These are phyloP conservation scores for Leucophenga montana DNA, from an alignment of 2,888 invertebrate genomes.

Conservation along the genomic window DNA sequence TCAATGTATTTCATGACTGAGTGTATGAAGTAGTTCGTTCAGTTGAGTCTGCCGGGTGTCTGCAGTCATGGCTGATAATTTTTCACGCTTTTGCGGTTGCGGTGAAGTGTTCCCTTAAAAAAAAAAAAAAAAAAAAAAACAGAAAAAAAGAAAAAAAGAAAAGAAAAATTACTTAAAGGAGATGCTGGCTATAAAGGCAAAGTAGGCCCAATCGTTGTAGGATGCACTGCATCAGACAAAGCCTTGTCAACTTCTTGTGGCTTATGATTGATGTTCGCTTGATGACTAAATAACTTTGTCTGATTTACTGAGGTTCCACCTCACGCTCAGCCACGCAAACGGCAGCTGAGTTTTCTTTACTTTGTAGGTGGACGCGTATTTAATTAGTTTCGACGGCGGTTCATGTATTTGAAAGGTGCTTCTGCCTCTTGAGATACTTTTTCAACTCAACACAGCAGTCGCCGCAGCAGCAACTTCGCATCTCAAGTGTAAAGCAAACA, in stretches of 20 bases:
- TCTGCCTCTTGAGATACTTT: constrained; percentile 28
- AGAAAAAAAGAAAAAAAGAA: not conserved
- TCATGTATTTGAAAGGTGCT: constrained; percentile 36
- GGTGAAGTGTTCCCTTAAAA: not conserved
- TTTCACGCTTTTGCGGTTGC: constrained; percentile 61
- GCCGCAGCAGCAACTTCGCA: not conserved
- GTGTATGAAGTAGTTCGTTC: not conserved
- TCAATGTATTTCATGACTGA: no score
- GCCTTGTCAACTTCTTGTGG: constrained; percentile 45
- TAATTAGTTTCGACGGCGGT: constrained; percentile 53
- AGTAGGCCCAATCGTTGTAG: not conserved
- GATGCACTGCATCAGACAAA: constrained; percentile 43
- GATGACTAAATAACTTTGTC: constrained; percentile 69
- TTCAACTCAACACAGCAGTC: not conserved
- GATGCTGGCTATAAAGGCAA: not conserved
- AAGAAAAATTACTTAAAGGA: not conserved
- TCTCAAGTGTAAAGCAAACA: no score
- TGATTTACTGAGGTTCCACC: constrained; percentile 43
- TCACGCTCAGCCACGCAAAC: no score
- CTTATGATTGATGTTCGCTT: constrained; percentile 68
- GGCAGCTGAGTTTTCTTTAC: not conserved
- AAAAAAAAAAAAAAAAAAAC: constrained; percentile 1
- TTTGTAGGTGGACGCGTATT: constrained; percentile 63
- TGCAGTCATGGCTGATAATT: constrained; percentile 61
- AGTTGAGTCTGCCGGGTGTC: constrained; percentile 6